A percentile compares a stretch with the other conserved stretches of the same genome.
phyloP scores from a whole-genome alignment of 2,888 invertebrate genomes.

The Byasa hedistus region DNA sequence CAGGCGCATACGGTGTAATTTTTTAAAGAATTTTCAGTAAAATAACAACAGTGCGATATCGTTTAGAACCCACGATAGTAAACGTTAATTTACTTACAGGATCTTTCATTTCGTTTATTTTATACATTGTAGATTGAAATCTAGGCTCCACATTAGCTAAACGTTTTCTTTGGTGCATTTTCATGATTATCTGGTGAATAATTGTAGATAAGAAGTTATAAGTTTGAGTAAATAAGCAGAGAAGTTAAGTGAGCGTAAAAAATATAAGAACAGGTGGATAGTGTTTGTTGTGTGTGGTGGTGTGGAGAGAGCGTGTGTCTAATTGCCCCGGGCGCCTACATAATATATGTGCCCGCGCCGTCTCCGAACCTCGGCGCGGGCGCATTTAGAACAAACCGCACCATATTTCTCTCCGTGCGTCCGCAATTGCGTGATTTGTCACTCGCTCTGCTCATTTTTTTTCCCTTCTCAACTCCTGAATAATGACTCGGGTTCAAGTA shows the following conservation, averaged over 20 bases:
- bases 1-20: constrained; percentile 28
- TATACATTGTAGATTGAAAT: too few relatives aligned
- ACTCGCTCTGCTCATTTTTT: constrained; percentile 61
- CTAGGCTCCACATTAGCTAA: neutral
- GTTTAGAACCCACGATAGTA: too few relatives aligned
- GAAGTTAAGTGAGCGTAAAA: constrained; percentile 20
- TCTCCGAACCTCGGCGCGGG: constrained; percentile 55
- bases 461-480: constrained; percentile 55
- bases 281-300: constrained; percentile 30
- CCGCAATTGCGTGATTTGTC: constrained; percentile 79
- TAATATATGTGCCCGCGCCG: constrained; percentile 53
- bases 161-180: neutral
- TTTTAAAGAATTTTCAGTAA: too few relatives aligned
- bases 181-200: neutral
- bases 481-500: constrained; percentile 67
- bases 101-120: too few relatives aligned
- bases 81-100: too few relatives aligned
- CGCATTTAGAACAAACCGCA: constrained; percentile 73
- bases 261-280: constrained; percentile 27
- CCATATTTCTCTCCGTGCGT: constrained; percentile 75
- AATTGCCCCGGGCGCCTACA: constrained; percentile 58
- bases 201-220: neutral
- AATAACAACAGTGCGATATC: too few relatives aligned
- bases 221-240: constrained; percentile 5
- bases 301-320: constrained; percentile 42